Evolutionary conservation across 2,888 invertebrate species (phyloP).

Genomic region (Scaptomyza tumidula): DNA sequence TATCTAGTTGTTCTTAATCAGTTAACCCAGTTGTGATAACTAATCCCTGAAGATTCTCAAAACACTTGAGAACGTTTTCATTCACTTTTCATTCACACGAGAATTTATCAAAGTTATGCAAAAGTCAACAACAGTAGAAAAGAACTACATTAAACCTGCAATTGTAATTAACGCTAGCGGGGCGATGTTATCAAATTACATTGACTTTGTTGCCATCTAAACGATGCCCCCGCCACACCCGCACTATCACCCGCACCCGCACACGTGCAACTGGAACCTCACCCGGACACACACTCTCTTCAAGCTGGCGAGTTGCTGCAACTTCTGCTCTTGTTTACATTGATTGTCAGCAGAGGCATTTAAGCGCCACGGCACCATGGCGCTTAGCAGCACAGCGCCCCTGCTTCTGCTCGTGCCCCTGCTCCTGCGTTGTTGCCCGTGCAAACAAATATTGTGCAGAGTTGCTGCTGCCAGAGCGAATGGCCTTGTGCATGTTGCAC

Average conservation of each 20-base stretch:
- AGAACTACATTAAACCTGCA: slow-evolving; percentile 64
- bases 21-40: slow-evolving; percentile 11
- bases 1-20: background rate
- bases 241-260: background rate
- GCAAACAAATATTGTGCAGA: slow-evolving; percentile 24
- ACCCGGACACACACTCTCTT: slow-evolving; percentile 10
- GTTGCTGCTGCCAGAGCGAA: slow-evolving; percentile 19
- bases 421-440: background rate
- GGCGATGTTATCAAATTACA: slow-evolving; percentile 76
- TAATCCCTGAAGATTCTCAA: slow-evolving; percentile 5
- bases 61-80: slow-evolving; percentile 27
- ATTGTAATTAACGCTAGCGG: slow-evolving; percentile 76
- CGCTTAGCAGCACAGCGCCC: slow-evolving; percentile 38
- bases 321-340: slow-evolving; percentile 62
- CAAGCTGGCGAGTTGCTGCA: slow-evolving; percentile 41
- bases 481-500: slow-evolving; percentile 58
- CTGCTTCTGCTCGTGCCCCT: background rate
- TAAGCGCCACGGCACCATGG: slow-evolving; percentile 65
- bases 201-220: slow-evolving; percentile 52
- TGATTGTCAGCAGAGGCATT: slow-evolving; percentile 76
- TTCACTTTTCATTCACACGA: slow-evolving; percentile 52
- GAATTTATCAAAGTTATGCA: slow-evolving; percentile 48
- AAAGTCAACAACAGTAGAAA: slow-evolving; percentile 59
- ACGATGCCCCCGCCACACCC: slow-evolving; percentile 22
- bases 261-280: slow-evolving; percentile 31